Evolutionary conservation across 1,140 invertebrate genomes (phyloP).

Genomic region (Drosophila funebris): DNA sequence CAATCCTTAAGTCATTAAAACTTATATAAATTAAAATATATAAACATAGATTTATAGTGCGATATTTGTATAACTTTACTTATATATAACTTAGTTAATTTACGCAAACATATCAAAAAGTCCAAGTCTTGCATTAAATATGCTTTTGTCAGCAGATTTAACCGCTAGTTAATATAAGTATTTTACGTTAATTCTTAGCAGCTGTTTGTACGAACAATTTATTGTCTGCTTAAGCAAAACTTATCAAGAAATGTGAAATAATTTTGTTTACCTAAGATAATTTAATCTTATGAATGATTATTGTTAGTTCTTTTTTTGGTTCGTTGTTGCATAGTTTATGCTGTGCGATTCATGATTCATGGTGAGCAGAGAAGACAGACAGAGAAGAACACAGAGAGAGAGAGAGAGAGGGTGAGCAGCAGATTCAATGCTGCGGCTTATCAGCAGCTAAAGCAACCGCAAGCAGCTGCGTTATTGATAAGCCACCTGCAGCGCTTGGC

Average conservation of each 20-base stretch:
- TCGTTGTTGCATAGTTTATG: background rate
- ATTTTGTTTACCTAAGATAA: constrained; percentile 10
- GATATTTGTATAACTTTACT: too few species aligned
- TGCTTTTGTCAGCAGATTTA: too few species aligned
- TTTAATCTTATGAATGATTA: constrained; percentile 5
- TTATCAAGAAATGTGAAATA: constrained; percentile 15
- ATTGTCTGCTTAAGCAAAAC: background rate
- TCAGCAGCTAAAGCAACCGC: constrained; percentile 23
- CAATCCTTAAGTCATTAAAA: too few species aligned
- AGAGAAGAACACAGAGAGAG: background rate
- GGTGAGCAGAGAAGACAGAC: background rate
- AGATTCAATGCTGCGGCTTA: constrained; percentile 27
- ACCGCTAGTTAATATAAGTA: too few species aligned
- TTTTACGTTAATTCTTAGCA: background rate
- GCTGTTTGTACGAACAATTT: background rate
- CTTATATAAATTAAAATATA: too few species aligned
- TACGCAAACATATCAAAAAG: too few species aligned
- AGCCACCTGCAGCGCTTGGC: constrained; percentile 55
- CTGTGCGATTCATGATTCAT: constrained; percentile 25
- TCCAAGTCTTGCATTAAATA: too few species aligned
- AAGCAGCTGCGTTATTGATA: constrained; percentile 49
- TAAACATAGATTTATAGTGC: too few species aligned
- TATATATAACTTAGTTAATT: too few species aligned
- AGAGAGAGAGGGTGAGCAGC: background rate
- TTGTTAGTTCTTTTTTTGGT: background rate